Evolutionary conservation across 2,113 vertebrate species (phyloP).

Genomic region (Illadopsis cleaveri): DNA sequence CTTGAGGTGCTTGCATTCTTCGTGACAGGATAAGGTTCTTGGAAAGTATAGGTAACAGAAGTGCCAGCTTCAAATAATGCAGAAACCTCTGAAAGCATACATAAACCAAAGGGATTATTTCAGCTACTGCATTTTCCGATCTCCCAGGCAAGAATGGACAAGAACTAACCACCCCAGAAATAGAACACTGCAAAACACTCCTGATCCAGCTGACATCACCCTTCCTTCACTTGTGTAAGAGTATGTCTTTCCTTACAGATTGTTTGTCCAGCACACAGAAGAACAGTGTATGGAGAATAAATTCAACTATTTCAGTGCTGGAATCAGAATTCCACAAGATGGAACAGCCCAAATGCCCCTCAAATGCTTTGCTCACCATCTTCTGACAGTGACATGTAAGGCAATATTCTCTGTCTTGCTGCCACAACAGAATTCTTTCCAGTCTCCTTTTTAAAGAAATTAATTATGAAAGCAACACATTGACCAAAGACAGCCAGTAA

Average conservation of each 20-base stretch:
- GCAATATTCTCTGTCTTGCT: background rate
- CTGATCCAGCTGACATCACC: background rate
- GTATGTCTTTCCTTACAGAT: background rate
- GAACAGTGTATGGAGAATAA: background rate
- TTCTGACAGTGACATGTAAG: background rate
- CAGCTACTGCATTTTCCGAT: background rate
- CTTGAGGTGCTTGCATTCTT: constrained; percentile 85
- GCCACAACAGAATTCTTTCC: background rate
- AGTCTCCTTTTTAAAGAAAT: background rate
- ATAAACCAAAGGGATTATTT: background rate
- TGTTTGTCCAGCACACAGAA: background rate
- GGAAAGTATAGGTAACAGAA: constrained; percentile 90
- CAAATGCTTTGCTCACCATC: background rate
- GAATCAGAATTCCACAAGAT: background rate
- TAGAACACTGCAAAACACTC: background rate
- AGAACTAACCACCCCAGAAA: background rate
- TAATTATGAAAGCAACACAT: background rate
- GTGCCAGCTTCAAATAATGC: constrained; percentile 89
- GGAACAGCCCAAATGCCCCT: background rate
- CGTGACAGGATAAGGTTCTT: constrained; percentile 93
- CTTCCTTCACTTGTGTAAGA: background rate
- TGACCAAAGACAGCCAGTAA: background rate
- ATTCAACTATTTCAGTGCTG: background rate
- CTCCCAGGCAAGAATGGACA: background rate
- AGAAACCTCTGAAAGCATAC: constrained; percentile 87